These are phyloP conservation scores for Amphipoea oculea DNA, from an alignment of 2,888 invertebrate genomes.

Conservation along the genomic window DNA sequence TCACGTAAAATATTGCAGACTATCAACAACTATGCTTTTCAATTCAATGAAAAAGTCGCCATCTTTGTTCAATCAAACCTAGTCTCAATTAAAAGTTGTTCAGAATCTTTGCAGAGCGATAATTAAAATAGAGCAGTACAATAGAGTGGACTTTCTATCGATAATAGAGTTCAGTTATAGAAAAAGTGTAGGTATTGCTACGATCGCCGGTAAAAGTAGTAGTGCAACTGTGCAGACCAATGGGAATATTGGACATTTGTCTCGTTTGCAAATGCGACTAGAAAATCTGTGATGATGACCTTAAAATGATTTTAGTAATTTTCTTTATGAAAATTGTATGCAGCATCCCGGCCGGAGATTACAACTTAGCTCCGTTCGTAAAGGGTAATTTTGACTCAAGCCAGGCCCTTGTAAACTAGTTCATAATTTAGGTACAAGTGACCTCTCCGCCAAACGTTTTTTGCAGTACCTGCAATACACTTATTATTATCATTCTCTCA, in stretches of 20 bases:
- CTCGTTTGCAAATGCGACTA: neutral
- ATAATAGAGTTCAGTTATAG: slow-evolving; percentile 3
- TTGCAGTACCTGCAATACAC: too few relatives aligned
- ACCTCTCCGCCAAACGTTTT: neutral
- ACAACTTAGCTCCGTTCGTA: neutral
- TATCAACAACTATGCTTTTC: slow-evolving; percentile 1
- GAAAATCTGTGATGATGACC: neutral
- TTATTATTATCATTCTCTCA: neutral
- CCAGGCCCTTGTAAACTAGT: neutral
- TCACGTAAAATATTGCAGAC: neutral
- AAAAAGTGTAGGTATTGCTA: neutral
- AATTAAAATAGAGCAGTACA: slow-evolving; percentile 42
- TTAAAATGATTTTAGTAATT: neutral
- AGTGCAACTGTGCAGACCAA: neutral
- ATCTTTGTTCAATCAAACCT: slow-evolving; percentile 20
- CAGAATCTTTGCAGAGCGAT: slow-evolving; percentile 19
- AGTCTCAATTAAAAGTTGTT: slow-evolving; percentile 28
- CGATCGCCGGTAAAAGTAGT: slow-evolving; percentile 3
- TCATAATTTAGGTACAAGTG: neutral
- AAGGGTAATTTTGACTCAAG: neutral
- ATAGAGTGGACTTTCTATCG: slow-evolving; percentile 48
- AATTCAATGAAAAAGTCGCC: slow-evolving; percentile 1
- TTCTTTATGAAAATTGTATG: neutral
- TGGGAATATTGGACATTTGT: neutral
- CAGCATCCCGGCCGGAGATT: neutral